Conservation (phyloP, 2,797 vertebrate genomes). For the Halcyon badia region DNA sequence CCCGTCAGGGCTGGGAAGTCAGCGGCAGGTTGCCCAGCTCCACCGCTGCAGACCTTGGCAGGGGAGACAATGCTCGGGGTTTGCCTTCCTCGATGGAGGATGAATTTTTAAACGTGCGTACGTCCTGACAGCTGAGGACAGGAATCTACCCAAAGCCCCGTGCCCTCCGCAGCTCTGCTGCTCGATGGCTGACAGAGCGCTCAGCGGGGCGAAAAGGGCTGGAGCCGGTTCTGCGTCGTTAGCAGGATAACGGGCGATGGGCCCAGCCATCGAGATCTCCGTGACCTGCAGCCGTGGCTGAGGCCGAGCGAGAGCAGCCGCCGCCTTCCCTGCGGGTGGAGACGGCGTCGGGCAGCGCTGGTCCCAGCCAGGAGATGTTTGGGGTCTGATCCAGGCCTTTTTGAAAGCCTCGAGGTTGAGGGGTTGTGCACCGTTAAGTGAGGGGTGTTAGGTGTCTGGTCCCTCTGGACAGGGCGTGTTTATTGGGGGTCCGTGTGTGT, state of each 20-base stretch:
- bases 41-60: conserved; percentile 40
- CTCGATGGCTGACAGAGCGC: background rate
- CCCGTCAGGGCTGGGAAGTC: conserved; percentile 38
- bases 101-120: conserved; percentile 10
- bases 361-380: background rate
- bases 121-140: conserved; percentile 50
- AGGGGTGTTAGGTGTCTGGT: background rate
- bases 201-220: background rate
- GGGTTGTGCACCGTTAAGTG: background rate
- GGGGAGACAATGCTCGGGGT: background rate
- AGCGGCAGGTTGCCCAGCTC: conserved; percentile 43
- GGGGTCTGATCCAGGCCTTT: background rate
- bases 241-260: background rate
- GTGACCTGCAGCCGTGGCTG: background rate
- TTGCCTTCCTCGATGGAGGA: conserved; percentile 24
- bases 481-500: fast-evolving
- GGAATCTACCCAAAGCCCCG: conserved; percentile 1
- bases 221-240: background rate
- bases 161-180: background rate
- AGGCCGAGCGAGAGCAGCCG: background rate
- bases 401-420: background rate
- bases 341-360: fast-evolving
- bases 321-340: background rate
- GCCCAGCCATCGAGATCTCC: background rate
- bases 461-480: background rate